Base-by-base conservation (phyloP, 2,797 vertebrate genomes). In the Craterocephalus amniculus region DNA sequence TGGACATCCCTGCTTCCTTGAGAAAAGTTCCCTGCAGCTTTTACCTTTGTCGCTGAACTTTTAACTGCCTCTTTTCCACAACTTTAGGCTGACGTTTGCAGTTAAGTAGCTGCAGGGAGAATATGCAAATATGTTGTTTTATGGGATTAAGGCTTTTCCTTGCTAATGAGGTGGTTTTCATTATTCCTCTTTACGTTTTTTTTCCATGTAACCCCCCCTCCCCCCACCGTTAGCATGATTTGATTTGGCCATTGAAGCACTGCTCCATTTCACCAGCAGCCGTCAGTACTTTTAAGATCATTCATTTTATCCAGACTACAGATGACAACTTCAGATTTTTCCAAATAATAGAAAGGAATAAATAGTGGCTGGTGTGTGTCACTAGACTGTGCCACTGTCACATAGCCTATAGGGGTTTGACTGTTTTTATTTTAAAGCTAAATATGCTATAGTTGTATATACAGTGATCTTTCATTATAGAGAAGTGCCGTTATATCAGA, bases 401-500 rank as follows among this genome's bases (percentile, higher is more conserved):
- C 9, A 29, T 32, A 65, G 2, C 16, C 3, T 43, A n/a, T 7
- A 58, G 49, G 56, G 32, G 2, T 4, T 7, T 20, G 1, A 45
- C 20, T 74, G 7, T 24, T 1, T 4, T 67, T 35, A 58, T 59
- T 59, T 40, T 26, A 31, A 22, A 34, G 6, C 38, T 49, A 62
- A 62, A 36, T 24, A 4, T 20, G 18, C 36, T 22, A 14, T 11
- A 68, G 35, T n/a, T 72, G 18, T 52, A 43, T 1, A 72, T 77
- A 69, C 18, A 62, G 48, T 61, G 20, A 68, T 22, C 52, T 31
- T 20, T 68, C 22, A 32, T 62, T 49, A 55, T 72, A 67, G 35
- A 83, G 81, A 91, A 91, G 88, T 92, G 84, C 88, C 89, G 89
- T 93, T 92, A 92, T 86, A 89, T 87, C 67, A 79, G 76, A 64